Percentiles rank a stretch among this genome's conserved stretches.
These are phyloP conservation scores for Cromileptes altivelis DNA, from an alignment of 2,113 vertebrate genomes.

Conservation along the genomic window DNA sequence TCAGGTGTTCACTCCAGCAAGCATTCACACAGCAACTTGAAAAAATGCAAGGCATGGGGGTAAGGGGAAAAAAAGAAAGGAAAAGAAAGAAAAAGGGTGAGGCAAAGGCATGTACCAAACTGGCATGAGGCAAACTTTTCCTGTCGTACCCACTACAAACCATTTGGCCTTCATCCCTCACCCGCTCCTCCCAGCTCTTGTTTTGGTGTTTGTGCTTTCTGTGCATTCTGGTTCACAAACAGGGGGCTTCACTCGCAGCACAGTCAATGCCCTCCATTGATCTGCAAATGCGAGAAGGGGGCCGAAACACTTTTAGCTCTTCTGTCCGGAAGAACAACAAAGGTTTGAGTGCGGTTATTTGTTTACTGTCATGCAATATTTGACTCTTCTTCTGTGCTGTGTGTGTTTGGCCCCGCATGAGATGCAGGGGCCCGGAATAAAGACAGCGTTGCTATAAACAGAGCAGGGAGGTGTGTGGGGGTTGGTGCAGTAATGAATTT, in stretches of 20 bases:
- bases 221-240: conserved; percentile 49
- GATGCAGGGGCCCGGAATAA: conserved; percentile 23
- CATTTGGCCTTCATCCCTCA: background rate
- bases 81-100: background rate
- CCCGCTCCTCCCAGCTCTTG: background rate
- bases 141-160: background rate
- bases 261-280: conserved; percentile 60
- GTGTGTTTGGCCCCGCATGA: background rate
- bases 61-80: conserved; percentile 2
- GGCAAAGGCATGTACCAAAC: background rate
- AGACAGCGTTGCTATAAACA: background rate
- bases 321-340: conserved; percentile 16
- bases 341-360: background rate
- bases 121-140: conserved; percentile 5
- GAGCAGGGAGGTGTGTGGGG: background rate
- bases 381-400: conserved; percentile 25
- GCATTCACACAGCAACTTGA: conserved; percentile 6
- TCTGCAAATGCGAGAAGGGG: conserved; percentile 15
- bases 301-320: conserved; percentile 34
- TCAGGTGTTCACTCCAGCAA: background rate
- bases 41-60: conserved; percentile 31
- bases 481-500: background rate
- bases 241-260: conserved; percentile 30
- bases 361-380: conserved; percentile 60
- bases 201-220: conserved; percentile 21